Percentiles rank a stretch among this genome's conserved stretches.
Evolutionary conservation across 2,113 vertebrate species (phyloP).

Genomic region (Acrocephalus arundinaceus): DNA sequence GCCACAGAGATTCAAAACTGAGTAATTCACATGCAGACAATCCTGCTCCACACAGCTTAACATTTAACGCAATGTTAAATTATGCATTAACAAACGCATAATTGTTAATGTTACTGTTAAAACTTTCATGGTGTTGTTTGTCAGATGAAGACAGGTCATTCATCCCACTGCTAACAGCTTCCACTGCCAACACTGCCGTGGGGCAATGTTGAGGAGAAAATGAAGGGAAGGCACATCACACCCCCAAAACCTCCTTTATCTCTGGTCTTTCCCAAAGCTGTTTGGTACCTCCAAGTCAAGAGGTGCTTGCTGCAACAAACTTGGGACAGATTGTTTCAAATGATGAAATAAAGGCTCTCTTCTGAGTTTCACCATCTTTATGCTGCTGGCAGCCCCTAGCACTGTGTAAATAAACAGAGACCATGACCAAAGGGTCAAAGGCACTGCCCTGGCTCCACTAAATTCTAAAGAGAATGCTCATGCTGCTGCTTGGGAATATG

Average conservation of each 20-base stretch:
- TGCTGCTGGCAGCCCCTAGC: background rate
- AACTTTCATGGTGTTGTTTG: background rate
- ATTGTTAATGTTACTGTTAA: background rate
- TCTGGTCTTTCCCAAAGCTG: background rate
- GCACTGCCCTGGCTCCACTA: background rate
- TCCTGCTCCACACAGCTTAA: background rate
- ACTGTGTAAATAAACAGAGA: background rate
- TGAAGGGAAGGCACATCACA: background rate
- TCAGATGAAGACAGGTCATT: background rate
- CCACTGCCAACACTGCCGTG: background rate
- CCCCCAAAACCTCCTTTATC: background rate
- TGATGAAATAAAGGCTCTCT: background rate
- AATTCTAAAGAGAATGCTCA: background rate
- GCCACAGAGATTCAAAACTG: background rate
- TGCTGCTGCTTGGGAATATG: background rate
- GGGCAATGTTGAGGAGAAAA: background rate
- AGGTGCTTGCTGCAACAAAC: background rate
- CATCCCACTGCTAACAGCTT: background rate
- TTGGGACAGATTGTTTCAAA: background rate
- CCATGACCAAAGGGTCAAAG: background rate
- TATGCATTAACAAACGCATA: background rate
- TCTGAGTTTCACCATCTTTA: background rate
- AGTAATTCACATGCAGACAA: background rate
- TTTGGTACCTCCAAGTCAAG: background rate
- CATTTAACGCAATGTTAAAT: background rate